Percentiles rank a stretch among this genome's conserved stretches.
phyloP scores from a whole-genome alignment of 2,797 vertebrate species.

The Saxicola maurus region DNA sequence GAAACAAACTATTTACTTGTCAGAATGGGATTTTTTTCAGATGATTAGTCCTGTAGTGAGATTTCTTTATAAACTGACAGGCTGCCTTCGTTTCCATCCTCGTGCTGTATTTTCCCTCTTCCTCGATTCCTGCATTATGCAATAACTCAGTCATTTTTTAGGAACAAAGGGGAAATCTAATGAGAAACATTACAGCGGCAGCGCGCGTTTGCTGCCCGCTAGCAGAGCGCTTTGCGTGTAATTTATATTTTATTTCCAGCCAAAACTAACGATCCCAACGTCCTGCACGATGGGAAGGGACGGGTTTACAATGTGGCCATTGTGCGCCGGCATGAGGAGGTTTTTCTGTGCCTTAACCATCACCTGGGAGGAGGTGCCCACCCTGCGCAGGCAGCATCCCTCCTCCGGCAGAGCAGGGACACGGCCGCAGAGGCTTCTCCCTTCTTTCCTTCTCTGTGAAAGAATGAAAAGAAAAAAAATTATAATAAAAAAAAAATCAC shows the following conservation, averaged over 20 bases:
- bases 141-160: conserved; percentile 29
- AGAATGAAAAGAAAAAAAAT: accelerated
- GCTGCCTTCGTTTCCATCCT: neutral
- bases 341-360: neutral
- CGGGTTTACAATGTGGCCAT: neutral
- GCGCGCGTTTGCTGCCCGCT: neutral
- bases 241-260: neutral
- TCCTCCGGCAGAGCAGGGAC: neutral
- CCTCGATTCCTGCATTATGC: neutral
- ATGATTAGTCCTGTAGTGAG: neutral
- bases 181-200: conserved; percentile 25
- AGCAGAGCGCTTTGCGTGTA: neutral
- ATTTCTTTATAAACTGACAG: neutral
- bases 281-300: neutral
- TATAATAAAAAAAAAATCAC: neutral
- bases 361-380: neutral
- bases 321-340: neutral
- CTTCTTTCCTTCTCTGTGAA: neutral
- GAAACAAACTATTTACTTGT: neutral
- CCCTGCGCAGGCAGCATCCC: neutral
- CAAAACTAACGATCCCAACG: neutral
- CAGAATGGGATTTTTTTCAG: neutral
- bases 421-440: neutral
- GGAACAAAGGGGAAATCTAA: conserved; percentile 47
- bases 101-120: neutral